Evolutionary conservation across 1,140 invertebrate species (phyloP).

Genomic region (Zaprionus africanus): DNA sequence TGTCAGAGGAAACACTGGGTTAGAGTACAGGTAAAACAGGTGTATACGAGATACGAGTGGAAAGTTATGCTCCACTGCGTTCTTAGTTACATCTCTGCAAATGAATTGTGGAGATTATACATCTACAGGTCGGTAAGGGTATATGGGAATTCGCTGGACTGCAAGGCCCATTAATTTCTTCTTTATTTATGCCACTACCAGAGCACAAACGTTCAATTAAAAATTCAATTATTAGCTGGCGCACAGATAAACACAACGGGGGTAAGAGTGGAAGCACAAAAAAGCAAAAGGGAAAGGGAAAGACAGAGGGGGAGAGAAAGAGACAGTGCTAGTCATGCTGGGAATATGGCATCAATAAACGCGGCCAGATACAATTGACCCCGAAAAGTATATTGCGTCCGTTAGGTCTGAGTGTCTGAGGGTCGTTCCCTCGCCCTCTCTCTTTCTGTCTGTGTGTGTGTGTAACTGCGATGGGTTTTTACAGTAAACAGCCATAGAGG

Average conservation of each 20-base stretch:
- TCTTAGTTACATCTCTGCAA: neutral
- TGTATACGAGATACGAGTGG: no score
- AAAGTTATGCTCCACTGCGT: no score
- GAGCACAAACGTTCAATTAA: conserved; percentile 66
- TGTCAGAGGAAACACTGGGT: no score
- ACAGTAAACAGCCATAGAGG: conserved; percentile 11
- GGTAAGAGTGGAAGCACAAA: neutral
- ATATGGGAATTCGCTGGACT: neutral
- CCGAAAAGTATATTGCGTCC: conserved; percentile 21
- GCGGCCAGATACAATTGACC: conserved; percentile 38
- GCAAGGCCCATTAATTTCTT: conserved; percentile 39
- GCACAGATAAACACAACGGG: conserved; percentile 35
- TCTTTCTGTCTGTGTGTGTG: neutral
- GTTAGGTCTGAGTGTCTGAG: conserved; percentile 8
- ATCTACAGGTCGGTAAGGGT: neutral
- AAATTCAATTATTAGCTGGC: conserved; percentile 74
- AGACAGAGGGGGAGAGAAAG: neutral
- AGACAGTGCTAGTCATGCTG: neutral
- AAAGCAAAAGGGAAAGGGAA: neutral
- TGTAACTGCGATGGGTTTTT: neutral
- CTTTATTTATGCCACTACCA: conserved; percentile 61
- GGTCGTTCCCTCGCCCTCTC: neutral
- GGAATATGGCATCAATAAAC: conserved; percentile 20
- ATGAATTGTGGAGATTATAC: neutral
- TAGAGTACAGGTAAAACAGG: neutral